Base-by-base conservation (phyloP, 2,797 vertebrate species). In the Gambusia yucatana region DNA sequence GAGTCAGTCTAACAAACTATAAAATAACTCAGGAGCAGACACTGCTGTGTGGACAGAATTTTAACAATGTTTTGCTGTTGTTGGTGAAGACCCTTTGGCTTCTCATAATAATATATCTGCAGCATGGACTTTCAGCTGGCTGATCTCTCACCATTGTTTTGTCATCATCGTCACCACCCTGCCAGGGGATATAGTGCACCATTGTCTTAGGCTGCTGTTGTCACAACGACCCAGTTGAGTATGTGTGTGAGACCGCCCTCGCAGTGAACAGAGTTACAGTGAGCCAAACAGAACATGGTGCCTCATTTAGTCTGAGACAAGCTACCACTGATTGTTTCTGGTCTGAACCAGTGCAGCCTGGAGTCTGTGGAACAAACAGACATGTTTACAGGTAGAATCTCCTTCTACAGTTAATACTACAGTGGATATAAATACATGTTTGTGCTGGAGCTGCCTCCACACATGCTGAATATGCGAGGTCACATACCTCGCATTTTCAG, bases 121-220 rank as follows among this genome's bases (percentile, higher is more conserved):
- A 72, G 82, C 47, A 69, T 91, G 87, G 87, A 43, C 76, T 48
- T 87, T 83, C 86, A 81, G 82, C 86, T 77, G 79, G 10, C 83
- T 80, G 55, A 81, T 50, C 82, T 85, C 36, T 67, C 20, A 33
- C 63, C 9, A 67, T 67, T 82, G 78, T 89, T 87, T 93, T 86
- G 86, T 93, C 93, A 86, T 81, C 87, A 73, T 74, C 52, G 70
- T 77, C 75, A 47, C 78, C 72, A 65, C 78, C 81, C 80, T 67
- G 82, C 73, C 20, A 55, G 4, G 28, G 74, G 73, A 95, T 90
- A 96, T 89, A 94, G 90, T 78, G 0, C 5, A 67, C 89, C 91
- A 90, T 96, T 96, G 95, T 96, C 75, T 83, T 46, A 3, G 39
- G 74, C 79, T 67, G 59, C 57, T 65, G 84, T 94, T 78, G 86